Percentiles rank a stretch among this genome's conserved stretches.
Evolutionary conservation across 2,888 invertebrate genomes (phyloP).

Genomic region (Athetis lepigone): DNA sequence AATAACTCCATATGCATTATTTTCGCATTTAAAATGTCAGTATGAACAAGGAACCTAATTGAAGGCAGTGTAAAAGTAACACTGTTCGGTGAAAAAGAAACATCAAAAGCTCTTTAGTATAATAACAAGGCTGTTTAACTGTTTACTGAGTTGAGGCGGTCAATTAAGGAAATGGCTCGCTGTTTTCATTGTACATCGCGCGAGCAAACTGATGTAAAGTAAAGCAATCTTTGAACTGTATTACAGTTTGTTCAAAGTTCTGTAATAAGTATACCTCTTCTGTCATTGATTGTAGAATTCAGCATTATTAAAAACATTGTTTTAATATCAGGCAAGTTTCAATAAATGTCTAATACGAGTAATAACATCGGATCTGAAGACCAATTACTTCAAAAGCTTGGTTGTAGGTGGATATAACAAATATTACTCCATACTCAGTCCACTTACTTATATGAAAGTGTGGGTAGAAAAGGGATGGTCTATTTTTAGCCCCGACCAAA

Average conservation of each 20-base stretch:
- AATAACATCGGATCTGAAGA: neutral
- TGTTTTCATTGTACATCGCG: constrained; percentile 35
- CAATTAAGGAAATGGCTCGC: constrained; percentile 48
- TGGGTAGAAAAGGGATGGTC: constrained; percentile 12
- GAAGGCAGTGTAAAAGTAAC: constrained; percentile 14
- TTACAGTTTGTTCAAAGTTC: neutral
- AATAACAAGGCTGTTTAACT: constrained; percentile 33
- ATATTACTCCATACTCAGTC: neutral
- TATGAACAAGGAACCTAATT: too few species aligned
- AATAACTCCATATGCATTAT: too few species aligned
- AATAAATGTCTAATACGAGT: neutral
- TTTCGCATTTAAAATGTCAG: too few species aligned
- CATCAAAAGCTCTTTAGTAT: constrained; percentile 26
- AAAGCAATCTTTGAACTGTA: constrained; percentile 22
- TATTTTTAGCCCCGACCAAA: constrained; percentile 22
- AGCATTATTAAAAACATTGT: too few species aligned
- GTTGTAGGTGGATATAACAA: constrained; percentile 9
- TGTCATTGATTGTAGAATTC: too few species aligned
- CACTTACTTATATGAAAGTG: constrained; percentile 27
- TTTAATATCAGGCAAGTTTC: neutral
- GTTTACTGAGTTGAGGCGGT: constrained; percentile 38
- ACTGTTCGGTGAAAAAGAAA: constrained; percentile 15
- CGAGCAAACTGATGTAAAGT: constrained; percentile 28
- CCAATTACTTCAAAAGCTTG: constrained; percentile 10
- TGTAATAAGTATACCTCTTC: too few species aligned